Conservation (phyloP, 2,888 invertebrate species). For the Sarcophaga carnaria region DNA sequence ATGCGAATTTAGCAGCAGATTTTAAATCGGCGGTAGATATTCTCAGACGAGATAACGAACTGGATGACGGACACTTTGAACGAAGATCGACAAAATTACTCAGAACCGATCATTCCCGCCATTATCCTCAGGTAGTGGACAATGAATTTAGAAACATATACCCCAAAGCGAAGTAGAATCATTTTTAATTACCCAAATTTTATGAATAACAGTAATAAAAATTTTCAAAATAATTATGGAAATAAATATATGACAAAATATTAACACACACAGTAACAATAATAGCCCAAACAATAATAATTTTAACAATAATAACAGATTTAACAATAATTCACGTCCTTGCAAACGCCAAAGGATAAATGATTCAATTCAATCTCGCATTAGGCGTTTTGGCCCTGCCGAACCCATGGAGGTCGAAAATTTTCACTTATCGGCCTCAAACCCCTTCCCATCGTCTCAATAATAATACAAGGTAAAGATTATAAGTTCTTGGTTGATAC, state of each 20-base stretch:
- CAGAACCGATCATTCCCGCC: not conserved
- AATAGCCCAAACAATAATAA: not conserved
- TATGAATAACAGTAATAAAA: not conserved
- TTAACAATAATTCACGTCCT: not conserved
- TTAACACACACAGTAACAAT: not conserved
- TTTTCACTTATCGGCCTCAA: not conserved
- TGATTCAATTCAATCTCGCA: slow-evolving; percentile 2
- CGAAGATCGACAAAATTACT: not conserved
- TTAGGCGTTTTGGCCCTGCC: slow-evolving; percentile 3
- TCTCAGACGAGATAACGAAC: not conserved
- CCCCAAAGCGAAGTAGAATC: not conserved
- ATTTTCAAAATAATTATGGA: not conserved
- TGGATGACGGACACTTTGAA: not conserved
- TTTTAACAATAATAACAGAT: not conserved
- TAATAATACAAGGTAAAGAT: not conserved
- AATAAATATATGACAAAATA: not conserved
- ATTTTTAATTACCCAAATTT: too few species aligned
- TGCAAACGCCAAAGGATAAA: not conserved
- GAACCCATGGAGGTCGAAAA: not conserved
- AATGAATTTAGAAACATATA: not conserved
- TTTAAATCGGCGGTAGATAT: not conserved
- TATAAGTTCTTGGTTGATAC: slow-evolving; percentile 6
- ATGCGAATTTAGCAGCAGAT: not conserved
- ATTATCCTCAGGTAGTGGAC: not conserved
- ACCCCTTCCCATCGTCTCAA: not conserved